A percentile compares a stretch with the other conserved stretches of the same genome.
Conservation (phyloP, 1,140 invertebrate genomes). For the Bilobella aurantiaca region DNA sequence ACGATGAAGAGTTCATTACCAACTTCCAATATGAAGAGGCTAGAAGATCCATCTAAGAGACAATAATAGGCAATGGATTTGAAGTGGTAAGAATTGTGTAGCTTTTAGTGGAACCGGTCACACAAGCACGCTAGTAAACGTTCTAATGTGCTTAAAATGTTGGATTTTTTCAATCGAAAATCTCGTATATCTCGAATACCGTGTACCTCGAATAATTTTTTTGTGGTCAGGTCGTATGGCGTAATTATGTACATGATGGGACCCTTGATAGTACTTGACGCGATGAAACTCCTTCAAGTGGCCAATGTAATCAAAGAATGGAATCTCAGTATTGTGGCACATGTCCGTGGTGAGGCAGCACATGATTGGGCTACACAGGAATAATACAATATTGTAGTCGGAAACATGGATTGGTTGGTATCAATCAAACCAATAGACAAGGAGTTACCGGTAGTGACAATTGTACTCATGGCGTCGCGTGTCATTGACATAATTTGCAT, state of each 20-base stretch:
- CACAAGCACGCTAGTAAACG: too few relatives aligned
- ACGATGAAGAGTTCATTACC: neutral
- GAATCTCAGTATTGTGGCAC: neutral
- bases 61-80: too few relatives aligned
- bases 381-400: neutral
- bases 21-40: conserved; percentile 2
- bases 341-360: neutral
- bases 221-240: neutral
- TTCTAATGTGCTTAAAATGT: too few relatives aligned
- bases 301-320: neutral
- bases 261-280: neutral
- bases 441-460: neutral
- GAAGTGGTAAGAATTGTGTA: too few relatives aligned
- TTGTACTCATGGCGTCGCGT: neutral
- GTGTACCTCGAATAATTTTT: conserved; percentile 3
- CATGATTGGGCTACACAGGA: neutral
- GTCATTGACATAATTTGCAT: neutral
- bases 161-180: neutral
- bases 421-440: neutral
- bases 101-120: too few relatives aligned
- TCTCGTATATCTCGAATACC: too few relatives aligned
- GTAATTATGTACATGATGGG: conserved; percentile 2
- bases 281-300: neutral
- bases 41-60: neutral
- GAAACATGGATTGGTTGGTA: neutral